Percentiles rank a stretch among this genome's conserved stretches.
Conservation (phyloP, 2,797 vertebrate species). For the Sparus aurata region DNA sequence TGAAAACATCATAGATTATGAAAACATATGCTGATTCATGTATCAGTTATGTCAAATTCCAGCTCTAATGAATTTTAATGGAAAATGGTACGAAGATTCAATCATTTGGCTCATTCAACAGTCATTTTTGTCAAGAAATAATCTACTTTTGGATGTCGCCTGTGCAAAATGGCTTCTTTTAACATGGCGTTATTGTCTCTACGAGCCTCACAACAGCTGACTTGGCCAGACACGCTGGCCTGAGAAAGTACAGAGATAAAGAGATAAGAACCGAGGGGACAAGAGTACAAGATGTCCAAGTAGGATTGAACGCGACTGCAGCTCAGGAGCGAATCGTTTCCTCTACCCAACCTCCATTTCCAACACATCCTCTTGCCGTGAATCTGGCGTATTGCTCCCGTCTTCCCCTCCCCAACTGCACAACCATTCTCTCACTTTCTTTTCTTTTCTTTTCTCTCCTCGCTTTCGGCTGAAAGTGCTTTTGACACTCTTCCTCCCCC, state of each 20-base stretch:
- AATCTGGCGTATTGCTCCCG: slow-evolving; percentile 39
- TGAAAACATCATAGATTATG: background rate
- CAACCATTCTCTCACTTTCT: slow-evolving; percentile 41
- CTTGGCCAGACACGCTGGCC: slow-evolving; percentile 43
- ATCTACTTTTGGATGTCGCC: slow-evolving; percentile 9
- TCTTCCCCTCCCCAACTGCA: background rate
- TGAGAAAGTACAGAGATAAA: slow-evolving; percentile 57
- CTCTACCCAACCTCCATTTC: slow-evolving; percentile 45
- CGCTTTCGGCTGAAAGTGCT: slow-evolving; percentile 54
- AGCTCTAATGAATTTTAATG: background rate
- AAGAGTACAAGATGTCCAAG: slow-evolving; percentile 57
- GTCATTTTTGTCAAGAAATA: background rate
- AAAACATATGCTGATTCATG: slow-evolving; percentile 10
- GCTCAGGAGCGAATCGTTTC: slow-evolving; percentile 23
- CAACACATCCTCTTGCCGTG: slow-evolving; percentile 45
- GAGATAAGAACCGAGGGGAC: slow-evolving; percentile 58
- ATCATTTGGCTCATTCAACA: background rate
- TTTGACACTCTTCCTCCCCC: slow-evolving; percentile 62
- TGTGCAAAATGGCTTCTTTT: slow-evolving; percentile 30
- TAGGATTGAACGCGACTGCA: slow-evolving; percentile 45
- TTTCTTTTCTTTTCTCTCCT: slow-evolving; percentile 14
- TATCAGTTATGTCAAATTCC: slow-evolving; percentile 12
- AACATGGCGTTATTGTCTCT: slow-evolving; percentile 41
- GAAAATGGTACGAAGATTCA: background rate
- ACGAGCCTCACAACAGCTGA: slow-evolving; percentile 40